Conservation (phyloP, 2,113 vertebrate genomes). For the Eulemur rufifrons region DNA sequence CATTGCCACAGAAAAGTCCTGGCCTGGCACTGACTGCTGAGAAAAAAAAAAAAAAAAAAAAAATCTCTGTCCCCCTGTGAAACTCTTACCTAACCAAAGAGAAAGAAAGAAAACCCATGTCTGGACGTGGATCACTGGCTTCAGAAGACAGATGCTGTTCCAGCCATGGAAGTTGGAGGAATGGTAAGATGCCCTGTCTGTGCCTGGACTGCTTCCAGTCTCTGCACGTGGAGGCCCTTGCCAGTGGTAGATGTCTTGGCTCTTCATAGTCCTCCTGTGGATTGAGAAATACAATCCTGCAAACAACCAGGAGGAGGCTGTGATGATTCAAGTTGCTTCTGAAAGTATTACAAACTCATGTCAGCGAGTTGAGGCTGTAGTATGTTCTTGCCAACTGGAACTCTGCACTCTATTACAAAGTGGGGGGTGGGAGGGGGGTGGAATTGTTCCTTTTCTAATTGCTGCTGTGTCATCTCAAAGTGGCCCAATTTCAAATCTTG, state of each 20-base stretch:
- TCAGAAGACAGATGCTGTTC: background rate
- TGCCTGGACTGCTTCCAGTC: background rate
- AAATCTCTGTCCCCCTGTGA: too few species aligned
- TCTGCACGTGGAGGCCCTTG: background rate
- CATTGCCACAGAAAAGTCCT: background rate
- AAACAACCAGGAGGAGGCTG: background rate
- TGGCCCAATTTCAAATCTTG: background rate
- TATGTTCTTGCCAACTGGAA: background rate
- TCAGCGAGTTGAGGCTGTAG: background rate
- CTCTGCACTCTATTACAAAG: background rate
- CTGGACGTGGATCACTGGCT: background rate
- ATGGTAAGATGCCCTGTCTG: too few species aligned
- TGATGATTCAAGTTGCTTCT: background rate
- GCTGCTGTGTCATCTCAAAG: background rate
- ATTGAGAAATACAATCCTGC: background rate
- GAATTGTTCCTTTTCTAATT: background rate
- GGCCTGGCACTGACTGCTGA: background rate
- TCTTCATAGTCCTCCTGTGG: background rate
- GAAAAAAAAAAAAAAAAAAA: too few species aligned
- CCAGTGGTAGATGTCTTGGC: background rate
- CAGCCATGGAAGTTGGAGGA: fast-evolving
- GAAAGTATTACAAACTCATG: background rate
- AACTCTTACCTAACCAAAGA: too few species aligned
- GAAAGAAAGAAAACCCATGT: background rate
- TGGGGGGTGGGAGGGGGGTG: too few species aligned